These are phyloP conservation scores for Stomorhina lunata DNA, from an alignment of 2,888 invertebrate genomes.

Conservation along the genomic window DNA sequence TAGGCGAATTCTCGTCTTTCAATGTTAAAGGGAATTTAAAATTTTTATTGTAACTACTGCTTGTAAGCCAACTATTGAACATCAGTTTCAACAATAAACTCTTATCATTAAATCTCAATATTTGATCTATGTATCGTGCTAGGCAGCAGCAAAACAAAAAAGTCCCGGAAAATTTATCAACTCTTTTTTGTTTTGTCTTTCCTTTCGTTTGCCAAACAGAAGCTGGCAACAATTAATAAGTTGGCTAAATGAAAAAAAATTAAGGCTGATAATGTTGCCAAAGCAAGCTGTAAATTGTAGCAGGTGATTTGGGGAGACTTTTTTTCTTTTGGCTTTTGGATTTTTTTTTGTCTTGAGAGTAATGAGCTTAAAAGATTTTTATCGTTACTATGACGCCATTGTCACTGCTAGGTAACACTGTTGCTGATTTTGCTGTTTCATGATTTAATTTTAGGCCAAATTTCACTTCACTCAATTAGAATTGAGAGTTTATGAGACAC, in stretches of 20 bases:
- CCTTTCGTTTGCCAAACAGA: conserved; percentile 43
- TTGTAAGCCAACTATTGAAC: conserved; percentile 31
- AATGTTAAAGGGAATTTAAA: conserved; percentile 5
- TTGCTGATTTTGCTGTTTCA: not conserved
- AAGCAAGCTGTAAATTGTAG: not conserved
- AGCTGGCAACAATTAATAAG: conserved; percentile 63
- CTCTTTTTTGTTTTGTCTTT: not conserved
- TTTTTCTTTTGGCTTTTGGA: not conserved
- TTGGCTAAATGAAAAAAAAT: conserved; percentile 11
- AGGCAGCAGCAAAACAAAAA: not conserved
- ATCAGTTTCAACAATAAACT: conserved; percentile 26
- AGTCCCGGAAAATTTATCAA: not conserved
- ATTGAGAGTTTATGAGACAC: not conserved
- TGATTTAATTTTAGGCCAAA: not conserved
- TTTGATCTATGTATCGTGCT: conserved; percentile 47
- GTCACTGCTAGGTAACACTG: conserved; percentile 29
- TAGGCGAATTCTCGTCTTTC: conserved; percentile 2
- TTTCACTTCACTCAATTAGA: conserved; percentile 12
- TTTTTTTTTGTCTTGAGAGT: conserved; percentile 25
- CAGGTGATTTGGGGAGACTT: conserved; percentile 9
- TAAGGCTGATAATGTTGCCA: not conserved
- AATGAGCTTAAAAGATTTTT: conserved; percentile 41
- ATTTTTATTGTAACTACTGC: conserved; percentile 47
- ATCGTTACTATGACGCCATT: conserved; percentile 51
- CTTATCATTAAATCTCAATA: conserved; percentile 45